Percentiles rank a stretch among this genome's conserved stretches.
phyloP scores from a whole-genome alignment of 2,113 vertebrate species.

The Lophura nycthemera region DNA sequence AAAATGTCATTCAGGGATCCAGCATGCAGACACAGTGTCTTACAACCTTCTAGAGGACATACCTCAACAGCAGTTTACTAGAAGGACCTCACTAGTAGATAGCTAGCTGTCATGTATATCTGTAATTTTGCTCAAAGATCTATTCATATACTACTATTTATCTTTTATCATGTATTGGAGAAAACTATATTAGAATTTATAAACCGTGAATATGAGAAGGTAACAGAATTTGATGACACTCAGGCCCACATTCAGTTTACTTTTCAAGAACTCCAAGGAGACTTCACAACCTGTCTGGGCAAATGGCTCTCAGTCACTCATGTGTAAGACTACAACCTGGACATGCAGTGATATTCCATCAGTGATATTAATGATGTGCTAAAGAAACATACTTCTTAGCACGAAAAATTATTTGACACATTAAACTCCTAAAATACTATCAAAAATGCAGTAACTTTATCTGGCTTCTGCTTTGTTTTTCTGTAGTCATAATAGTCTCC shows the following conservation, averaged over 20 bases:
- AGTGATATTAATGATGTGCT: rapidly evolving
- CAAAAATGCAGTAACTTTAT: neutral
- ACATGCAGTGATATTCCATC: neutral
- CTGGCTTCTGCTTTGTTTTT: neutral
- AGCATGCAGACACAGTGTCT: neutral
- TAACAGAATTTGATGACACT: rapidly evolving
- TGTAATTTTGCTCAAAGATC: neutral
- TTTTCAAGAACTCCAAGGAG: too few species aligned
- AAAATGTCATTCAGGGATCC: neutral
- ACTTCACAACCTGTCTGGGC: too few species aligned
- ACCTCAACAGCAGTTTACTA: neutral
- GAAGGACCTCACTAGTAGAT: neutral
- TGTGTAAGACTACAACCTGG: neutral
- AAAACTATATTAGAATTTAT: neutral
- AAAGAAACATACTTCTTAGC: rapidly evolving
- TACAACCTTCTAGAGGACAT: neutral
- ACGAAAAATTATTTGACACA: neutral
- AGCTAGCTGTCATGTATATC: neutral
- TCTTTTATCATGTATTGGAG: neutral
- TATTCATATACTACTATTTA: neutral
- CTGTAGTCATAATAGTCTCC: neutral
- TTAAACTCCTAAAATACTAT: neutral
- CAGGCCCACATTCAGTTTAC: too few species aligned
- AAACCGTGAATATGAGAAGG: neutral
- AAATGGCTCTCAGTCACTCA: too few species aligned